A percentile compares a stretch with the other conserved stretches of the same genome.
Conservation (phyloP, 2,888 invertebrate species). For the Epinotia nisella region DNA sequence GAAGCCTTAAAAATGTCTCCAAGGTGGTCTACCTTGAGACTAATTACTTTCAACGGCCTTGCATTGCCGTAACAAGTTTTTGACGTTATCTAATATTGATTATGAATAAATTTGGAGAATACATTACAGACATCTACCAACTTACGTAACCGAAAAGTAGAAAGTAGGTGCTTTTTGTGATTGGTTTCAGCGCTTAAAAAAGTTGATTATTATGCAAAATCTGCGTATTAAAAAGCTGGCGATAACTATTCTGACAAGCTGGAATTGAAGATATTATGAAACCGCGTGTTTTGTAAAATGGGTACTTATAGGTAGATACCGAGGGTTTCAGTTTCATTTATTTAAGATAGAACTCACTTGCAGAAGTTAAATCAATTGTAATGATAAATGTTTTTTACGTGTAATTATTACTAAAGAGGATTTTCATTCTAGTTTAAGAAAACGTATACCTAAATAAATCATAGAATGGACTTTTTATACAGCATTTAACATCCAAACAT, state of each 20-base stretch:
- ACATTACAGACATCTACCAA: constrained; percentile 50
- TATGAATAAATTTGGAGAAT: constrained; percentile 59
- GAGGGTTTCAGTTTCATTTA: not conserved
- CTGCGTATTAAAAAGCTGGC: constrained; percentile 45
- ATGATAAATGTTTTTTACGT: no score
- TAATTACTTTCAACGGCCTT: constrained; percentile 73
- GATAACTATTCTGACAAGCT: constrained; percentile 38
- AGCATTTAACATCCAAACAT: constrained; percentile 17
- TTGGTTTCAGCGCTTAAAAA: constrained; percentile 58
- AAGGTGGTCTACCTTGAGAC: constrained; percentile 65
- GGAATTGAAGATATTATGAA: constrained; percentile 41
- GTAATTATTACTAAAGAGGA: not conserved
- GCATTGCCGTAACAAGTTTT: constrained; percentile 57
- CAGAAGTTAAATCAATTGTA: no score
- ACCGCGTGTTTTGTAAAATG: constrained; percentile 36
- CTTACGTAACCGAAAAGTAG: constrained; percentile 62
- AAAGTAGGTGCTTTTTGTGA: constrained; percentile 62
- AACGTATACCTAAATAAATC: no score
- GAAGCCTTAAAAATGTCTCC: constrained; percentile 71
- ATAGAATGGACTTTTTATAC: not conserved
- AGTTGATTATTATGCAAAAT: constrained; percentile 61
- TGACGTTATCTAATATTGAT: constrained; percentile 57
- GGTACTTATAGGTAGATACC: not conserved
- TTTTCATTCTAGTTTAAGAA: not conserved
- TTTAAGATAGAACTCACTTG: no score